Percentiles rank a stretch among this genome's conserved stretches.
Conservation (phyloP, 2,113 vertebrate species). For the Triplophysa tibetana region DNA sequence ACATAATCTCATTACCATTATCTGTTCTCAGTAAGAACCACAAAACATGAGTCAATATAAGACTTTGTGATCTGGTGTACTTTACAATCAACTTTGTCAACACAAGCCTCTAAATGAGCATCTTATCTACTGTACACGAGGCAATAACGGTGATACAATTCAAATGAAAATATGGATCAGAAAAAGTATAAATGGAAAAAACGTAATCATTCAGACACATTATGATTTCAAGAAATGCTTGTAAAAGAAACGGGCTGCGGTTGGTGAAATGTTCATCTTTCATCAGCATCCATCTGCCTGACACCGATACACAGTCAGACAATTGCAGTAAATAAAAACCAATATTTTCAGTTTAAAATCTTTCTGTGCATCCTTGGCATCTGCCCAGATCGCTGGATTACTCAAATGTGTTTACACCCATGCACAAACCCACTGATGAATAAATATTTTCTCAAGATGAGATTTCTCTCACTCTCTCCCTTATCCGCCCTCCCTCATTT, state of each 20-base stretch:
- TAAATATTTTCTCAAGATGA: slow-evolving; percentile 59
- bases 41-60: slow-evolving; percentile 19
- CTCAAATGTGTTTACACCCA: slow-evolving; percentile 56
- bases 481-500: not conserved
- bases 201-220: not conserved
- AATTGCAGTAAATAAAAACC: slow-evolving; percentile 19
- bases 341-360: not conserved
- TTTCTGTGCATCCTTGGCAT: slow-evolving; percentile 21
- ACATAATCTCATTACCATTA: not conserved
- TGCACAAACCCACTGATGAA: slow-evolving; percentile 52
- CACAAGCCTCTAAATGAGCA: slow-evolving; percentile 10
- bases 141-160: not conserved
- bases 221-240: too few relatives aligned
- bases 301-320: not conserved
- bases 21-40: not conserved
- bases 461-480: slow-evolving; percentile 22
- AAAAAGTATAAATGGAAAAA: not conserved
- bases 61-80: not conserved
- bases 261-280: not conserved
- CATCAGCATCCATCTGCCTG: not conserved
- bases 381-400: slow-evolving; percentile 48
- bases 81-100: not conserved
- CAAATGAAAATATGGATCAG: not conserved
- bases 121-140: not conserved
- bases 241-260: not conserved